Conservation (phyloP, 2,888 invertebrate genomes). For the Archaeoteleia sp. region DNA sequence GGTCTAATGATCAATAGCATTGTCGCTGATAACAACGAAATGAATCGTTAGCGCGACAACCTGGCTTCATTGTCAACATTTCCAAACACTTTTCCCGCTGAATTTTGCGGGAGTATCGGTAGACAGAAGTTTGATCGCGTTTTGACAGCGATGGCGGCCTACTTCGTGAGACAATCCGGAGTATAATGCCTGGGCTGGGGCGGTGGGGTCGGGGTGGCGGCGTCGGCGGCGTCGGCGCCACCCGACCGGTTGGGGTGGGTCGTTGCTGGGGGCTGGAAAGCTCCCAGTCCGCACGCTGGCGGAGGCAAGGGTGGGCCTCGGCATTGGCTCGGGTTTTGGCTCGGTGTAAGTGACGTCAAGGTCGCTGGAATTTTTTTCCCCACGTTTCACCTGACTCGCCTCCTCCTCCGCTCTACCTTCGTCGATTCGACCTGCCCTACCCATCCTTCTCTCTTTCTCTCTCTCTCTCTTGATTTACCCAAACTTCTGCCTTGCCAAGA, state of each 20-base stretch:
- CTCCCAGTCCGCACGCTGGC: constrained; percentile 14
- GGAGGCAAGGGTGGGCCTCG: constrained; percentile 35
- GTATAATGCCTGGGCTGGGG: constrained; percentile 53
- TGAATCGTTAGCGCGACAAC: too few relatives aligned
- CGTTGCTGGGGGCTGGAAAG: constrained; percentile 48
- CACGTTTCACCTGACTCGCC: background rate
- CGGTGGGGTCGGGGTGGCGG: too few relatives aligned
- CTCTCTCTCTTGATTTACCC: too few relatives aligned
- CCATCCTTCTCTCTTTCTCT: too few relatives aligned
- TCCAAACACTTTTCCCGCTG: constrained; percentile 51
- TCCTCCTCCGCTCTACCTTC: background rate
- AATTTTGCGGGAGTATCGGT: too few relatives aligned
- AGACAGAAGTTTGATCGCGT: constrained; percentile 17
- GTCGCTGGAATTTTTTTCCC: constrained; percentile 32
- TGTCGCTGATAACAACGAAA: too few relatives aligned
- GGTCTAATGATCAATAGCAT: too few relatives aligned
- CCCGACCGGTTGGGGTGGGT: constrained; percentile 20
- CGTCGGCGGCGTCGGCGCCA: too few relatives aligned
- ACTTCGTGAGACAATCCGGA: constrained; percentile 66
- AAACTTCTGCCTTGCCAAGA: constrained; percentile 5
- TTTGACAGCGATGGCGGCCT: constrained; percentile 55
- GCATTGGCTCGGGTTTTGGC: constrained; percentile 31
- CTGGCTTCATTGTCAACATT: too few relatives aligned
- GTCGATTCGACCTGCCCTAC: too few relatives aligned
- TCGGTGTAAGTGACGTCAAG: constrained; percentile 52